Conservation (phyloP, 1,140 invertebrate species). For the Pachyrhynchus sulphureomaculatus region DNA sequence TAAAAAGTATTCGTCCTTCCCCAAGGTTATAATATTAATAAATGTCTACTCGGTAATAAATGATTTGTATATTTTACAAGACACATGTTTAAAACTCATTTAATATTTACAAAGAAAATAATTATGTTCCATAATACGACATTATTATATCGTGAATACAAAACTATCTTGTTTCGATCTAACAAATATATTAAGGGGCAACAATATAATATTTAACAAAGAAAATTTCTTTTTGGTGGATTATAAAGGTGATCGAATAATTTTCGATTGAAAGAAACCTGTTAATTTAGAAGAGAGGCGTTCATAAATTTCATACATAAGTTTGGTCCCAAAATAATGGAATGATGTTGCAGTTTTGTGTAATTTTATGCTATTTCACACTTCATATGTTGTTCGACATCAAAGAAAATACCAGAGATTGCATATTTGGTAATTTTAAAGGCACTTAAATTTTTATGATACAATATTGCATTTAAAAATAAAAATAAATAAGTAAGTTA, state of each 20-base stretch:
- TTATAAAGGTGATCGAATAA: constrained; percentile 26
- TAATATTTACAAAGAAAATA: neutral
- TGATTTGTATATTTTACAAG: no score
- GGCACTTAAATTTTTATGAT: no score
- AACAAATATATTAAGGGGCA: constrained; percentile 9
- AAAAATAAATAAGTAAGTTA: no score
- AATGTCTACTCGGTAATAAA: no score
- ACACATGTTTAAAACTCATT: neutral
- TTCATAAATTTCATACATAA: constrained; percentile 12
- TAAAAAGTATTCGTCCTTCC: no score
- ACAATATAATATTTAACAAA: constrained; percentile 14
- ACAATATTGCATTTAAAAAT: no score
- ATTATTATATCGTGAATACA: constrained; percentile 2
- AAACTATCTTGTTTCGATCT: neutral
- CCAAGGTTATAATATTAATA: no score
- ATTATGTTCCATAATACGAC: neutral
- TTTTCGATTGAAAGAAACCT: constrained; percentile 18
- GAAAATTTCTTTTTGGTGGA: constrained; percentile 20
- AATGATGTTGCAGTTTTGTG: neutral
- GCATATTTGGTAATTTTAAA: no score
- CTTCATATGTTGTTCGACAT: no score
- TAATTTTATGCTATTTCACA: no score
- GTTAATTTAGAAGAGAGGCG: constrained; percentile 18
- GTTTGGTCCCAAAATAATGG: constrained; percentile 5
- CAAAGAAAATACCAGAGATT: no score